Base-by-base conservation (phyloP, 2,888 invertebrate genomes). In the Megaustenia siamemsis region DNA sequence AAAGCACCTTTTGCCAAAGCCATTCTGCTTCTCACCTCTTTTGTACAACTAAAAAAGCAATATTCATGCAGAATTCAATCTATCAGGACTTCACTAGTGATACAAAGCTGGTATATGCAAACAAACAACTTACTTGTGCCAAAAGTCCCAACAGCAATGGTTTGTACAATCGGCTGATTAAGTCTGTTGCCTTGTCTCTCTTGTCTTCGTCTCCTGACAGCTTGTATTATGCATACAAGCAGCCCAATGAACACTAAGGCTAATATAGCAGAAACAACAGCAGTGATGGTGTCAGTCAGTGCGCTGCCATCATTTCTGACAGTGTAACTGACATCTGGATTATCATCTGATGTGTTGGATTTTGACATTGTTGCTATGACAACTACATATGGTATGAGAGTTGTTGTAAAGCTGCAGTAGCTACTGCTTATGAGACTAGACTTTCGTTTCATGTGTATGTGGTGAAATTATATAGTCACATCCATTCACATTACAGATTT, bases 261-360 rank as follows among this genome's bases (percentile, higher is more conserved):
- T n/a, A 83, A 35, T 12, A 83, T 43, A 32, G 83, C 83, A 32
- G 83, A 83, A 24, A 83, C 83, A 35, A 83, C 21, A 15, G 83
- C 83, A 32, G 83, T 69, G 12, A 83, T 43, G 2, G 77, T 77
- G 38, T 83, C 83, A 28, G 83, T 75, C 6, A 83, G 38, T 12
- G n/a, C 49, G 38, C 43, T 45, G 38, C 38, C 15, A 1, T 75
- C 49, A n/a, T n/a, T 10, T n/a, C 24, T 69, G 18, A 12, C 45
- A 15, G 28, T 6, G 24, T 53, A 18, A 18, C 35, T 24, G 15
- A 43, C 38, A 32, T 60, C 60, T 38, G 56, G 56, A 38, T 60
- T 40, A 56, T 38, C 38, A 24, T 76, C 38, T 10, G 56, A 21
- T 3, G 56, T 28, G 35, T 38, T 56, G 60, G 21, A 0, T 38